These are phyloP conservation scores for Podarcis cretensis DNA, from an alignment of 2,113 vertebrate species.

Conservation along the genomic window DNA sequence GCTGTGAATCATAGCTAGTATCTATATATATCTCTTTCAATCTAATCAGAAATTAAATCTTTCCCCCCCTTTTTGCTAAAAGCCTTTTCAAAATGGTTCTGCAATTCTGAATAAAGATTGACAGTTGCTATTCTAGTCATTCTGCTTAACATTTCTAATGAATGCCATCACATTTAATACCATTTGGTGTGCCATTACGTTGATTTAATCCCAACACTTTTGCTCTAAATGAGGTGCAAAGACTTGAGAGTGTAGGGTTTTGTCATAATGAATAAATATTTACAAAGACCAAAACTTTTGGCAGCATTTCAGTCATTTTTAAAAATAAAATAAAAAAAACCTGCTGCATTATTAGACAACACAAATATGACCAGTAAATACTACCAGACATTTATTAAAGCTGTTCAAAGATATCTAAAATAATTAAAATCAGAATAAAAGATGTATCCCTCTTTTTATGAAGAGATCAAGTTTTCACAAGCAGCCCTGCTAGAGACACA, in stretches of 20 bases:
- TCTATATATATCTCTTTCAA: conserved; percentile 16
- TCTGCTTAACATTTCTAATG: conserved; percentile 26
- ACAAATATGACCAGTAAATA: conserved; percentile 16
- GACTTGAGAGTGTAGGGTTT: conserved; percentile 17
- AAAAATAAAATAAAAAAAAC: neutral
- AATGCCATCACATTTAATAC: conserved; percentile 19
- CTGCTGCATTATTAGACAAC: neutral
- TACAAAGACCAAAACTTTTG: conserved; percentile 12
- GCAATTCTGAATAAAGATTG: neutral
- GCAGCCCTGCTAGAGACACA: neutral
- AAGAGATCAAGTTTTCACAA: conserved; percentile 13
- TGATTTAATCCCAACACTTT: conserved; percentile 14
- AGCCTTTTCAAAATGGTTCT: neutral
- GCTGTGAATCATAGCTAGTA: neutral
- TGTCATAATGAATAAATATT: neutral
- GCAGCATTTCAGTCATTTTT: neutral
- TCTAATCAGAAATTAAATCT: neutral
- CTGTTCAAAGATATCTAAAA: conserved; percentile 6
- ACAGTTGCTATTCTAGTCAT: conserved; percentile 1
- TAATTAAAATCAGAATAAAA: neutral
- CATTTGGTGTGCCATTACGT: neutral
- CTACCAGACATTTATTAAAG: conserved; percentile 3
- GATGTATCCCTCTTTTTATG: neutral
- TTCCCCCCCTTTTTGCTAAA: neutral
- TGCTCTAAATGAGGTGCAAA: neutral